Evolutionary conservation across 2,888 invertebrate species (phyloP).

Genomic region (Tridacna gigas): DNA sequence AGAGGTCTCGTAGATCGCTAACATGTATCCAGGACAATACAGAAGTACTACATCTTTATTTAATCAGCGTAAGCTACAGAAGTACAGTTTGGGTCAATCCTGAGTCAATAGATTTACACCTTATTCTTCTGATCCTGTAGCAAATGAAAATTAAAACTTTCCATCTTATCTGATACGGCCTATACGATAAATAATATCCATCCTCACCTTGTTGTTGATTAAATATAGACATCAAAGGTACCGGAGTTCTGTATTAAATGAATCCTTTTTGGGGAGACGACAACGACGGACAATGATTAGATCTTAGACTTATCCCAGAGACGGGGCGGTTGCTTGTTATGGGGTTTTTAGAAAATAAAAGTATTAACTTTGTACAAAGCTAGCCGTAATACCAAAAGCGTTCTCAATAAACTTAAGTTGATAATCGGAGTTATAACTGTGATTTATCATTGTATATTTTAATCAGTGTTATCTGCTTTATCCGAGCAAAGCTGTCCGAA

Average conservation of each 20-base stretch:
- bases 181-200: slow-evolving; percentile 62
- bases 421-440: slow-evolving; percentile 24
- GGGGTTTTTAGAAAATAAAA: slow-evolving; percentile 14
- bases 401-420: slow-evolving; percentile 14
- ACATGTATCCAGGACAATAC: neutral
- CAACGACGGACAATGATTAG: slow-evolving; percentile 18
- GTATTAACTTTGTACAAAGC: neutral
- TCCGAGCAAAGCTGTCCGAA: too few species aligned
- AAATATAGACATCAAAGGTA: slow-evolving; percentile 61
- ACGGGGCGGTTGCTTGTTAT: slow-evolving; percentile 15
- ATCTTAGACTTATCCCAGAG: slow-evolving; percentile 29
- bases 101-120: slow-evolving; percentile 23
- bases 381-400: neutral
- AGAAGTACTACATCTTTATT: slow-evolving; percentile 5
- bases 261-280: slow-evolving; percentile 39
- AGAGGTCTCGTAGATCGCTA: neutral
- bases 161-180: slow-evolving; percentile 52
- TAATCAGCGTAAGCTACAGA: slow-evolving; percentile 7
- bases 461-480: too few species aligned
- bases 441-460: slow-evolving; percentile 9
- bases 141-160: slow-evolving; percentile 26
- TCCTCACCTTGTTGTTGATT: slow-evolving; percentile 42
- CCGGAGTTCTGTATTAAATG: slow-evolving; percentile 57
- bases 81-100: slow-evolving; percentile 22
- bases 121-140: neutral